Evolutionary conservation across 2,797 vertebrate species (phyloP), one percentile per base, ranked within the genome.

Genomic region (Falco columbarius): DNA sequence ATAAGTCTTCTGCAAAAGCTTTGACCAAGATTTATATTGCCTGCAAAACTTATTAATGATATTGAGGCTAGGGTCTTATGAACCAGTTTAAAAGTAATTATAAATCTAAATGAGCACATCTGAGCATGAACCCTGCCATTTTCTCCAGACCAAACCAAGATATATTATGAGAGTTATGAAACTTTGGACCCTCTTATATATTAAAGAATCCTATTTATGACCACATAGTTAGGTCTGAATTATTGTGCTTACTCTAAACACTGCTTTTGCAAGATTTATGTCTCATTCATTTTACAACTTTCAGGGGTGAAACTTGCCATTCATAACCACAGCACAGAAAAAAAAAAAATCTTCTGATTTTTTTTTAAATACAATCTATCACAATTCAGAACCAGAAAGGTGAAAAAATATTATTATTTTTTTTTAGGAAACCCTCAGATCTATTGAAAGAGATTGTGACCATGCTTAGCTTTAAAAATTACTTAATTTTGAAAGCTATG

Each of bases 121-220:
- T 81, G 49, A 91, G 46, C 55, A 81, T 19, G 49, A 94, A 67
- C 19, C 23, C 38, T 75, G 55, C 22, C 61, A 77, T 76, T 72
- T 96, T 96, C 29, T 20, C 49, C 88, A 95, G 62, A 79, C 49
- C 77, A 59, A 81, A 83, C 24, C 11, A 89, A 90, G 74, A 96
- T 96, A 96, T 93, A 97, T 71, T 83, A 71, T 63, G 13, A 94
- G 42, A 84, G 54, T 65, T 93, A 82, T 92, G 70, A 97, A 94
- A 95, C 17, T 90, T 86, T 67, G 58, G 62, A 73, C 42, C 21
- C n/a, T 44, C n/a, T 89, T 72, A 86, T 80, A 44, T 55, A 81
- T 58, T 58, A 81, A 61, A 81, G 66, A 93, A 76, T 56, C 47
- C 81, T 91, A 83, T 94, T 97, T 95, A 96, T 90, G 83, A 76